Conservation (phyloP, 2,113 vertebrate species). For the Rhodinocichla rosea region DNA sequence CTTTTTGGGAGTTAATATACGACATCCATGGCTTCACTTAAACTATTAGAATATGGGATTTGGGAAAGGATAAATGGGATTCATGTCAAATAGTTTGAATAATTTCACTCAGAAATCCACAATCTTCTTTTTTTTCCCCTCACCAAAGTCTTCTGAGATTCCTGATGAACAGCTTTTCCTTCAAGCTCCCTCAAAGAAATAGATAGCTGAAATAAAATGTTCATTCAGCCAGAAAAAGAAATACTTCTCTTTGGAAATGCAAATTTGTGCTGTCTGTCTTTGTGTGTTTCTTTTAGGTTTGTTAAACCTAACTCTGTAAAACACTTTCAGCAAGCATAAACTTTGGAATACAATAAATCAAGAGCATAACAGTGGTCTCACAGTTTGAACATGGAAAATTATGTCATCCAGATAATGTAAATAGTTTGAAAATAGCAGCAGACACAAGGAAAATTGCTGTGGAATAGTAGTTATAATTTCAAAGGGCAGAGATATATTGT, state of each 20-base stretch:
- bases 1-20: background rate
- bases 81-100: background rate
- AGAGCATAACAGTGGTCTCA: background rate
- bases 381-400: slow-evolving; percentile 7
- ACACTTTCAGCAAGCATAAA: background rate
- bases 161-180: background rate
- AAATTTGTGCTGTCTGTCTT: background rate
- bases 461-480: background rate
- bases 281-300: background rate
- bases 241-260: background rate
- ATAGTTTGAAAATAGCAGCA: background rate
- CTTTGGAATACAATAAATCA: background rate
- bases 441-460: background rate
- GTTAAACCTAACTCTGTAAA: background rate
- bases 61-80: background rate
- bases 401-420: background rate
- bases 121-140: background rate
- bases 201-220: background rate
- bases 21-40: background rate
- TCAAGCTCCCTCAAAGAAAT: background rate
- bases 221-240: background rate
- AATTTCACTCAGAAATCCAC: background rate
- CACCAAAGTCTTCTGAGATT: background rate
- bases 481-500: background rate
- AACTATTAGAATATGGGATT: background rate